A percentile compares a stretch with the other conserved stretches of the same genome.
Conservation (phyloP, 2,888 invertebrate species). For the Cataglyphis altisquamis region DNA sequence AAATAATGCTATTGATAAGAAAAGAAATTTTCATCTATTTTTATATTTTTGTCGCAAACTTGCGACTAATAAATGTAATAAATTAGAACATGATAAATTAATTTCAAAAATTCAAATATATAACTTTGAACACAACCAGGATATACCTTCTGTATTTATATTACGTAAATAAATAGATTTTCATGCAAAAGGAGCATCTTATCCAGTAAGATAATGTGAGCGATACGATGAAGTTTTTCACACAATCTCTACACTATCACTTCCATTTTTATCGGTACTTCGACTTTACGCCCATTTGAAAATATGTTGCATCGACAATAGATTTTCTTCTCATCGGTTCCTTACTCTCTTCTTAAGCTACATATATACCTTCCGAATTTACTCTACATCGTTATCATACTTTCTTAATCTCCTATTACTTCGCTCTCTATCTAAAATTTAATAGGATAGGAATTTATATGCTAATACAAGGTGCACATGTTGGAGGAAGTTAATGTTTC, state of each 20-base stretch:
- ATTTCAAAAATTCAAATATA: not conserved
- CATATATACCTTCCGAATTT: not conserved
- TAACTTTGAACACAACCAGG: not conserved
- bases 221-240: not conserved
- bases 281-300: not conserved
- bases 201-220: not conserved
- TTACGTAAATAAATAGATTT: not conserved
- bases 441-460: not conserved
- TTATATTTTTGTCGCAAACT: not conserved
- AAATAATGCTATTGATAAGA: not conserved
- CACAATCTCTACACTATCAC: not conserved
- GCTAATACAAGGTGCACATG: not conserved
- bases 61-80: not conserved
- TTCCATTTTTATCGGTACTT: not conserved
- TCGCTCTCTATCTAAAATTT: slow-evolving; percentile 7
- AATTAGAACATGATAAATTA: not conserved
- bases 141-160: not conserved
- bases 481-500: not conserved
- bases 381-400: not conserved
- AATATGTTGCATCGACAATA: slow-evolving; percentile 16
- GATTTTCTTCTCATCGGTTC: not conserved
- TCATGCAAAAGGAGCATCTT: not conserved
- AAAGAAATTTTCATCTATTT: not conserved
- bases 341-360: not conserved
- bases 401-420: slow-evolving; percentile 4